A percentile compares a stretch with the other conserved stretches of the same genome.
Evolutionary conservation across 2,113 vertebrate genomes (phyloP).

Genomic region (Piliocolobus tephrosceles): DNA sequence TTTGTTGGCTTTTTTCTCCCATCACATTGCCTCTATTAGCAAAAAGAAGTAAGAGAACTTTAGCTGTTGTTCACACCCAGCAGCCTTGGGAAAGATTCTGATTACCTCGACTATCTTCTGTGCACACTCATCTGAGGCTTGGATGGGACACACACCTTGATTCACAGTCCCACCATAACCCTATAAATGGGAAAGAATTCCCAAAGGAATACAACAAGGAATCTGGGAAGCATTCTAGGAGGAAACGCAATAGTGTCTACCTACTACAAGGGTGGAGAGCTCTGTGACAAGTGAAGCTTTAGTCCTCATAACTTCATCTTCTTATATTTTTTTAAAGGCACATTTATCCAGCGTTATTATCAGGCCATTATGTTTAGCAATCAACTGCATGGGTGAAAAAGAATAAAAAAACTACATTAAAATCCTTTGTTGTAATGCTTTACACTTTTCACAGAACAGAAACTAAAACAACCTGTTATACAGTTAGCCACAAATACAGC

Average conservation of each 20-base stretch:
- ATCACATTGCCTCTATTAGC: not conserved
- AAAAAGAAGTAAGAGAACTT: not conserved
- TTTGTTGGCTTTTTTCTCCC: not conserved
- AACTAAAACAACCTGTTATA: not conserved
- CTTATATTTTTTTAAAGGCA: not conserved
- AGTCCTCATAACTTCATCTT: not conserved
- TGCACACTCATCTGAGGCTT: not conserved
- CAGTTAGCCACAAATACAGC: not conserved
- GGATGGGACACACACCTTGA: not conserved
- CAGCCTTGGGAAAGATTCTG: not conserved
- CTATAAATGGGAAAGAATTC: not conserved
- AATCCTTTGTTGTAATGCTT: not conserved
- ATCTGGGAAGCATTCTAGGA: not conserved
- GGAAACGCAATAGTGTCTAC: not conserved
- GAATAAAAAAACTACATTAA: not conserved
- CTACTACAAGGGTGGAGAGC: not conserved
- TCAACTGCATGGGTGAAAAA: not conserved
- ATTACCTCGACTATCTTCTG: no score
- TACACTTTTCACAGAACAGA: not conserved
- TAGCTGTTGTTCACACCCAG: not conserved
- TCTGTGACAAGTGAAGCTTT: not conserved
- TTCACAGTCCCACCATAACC: not conserved
- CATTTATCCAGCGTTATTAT: not conserved
- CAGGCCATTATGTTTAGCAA: not conserved
- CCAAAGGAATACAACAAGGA: not conserved